Conservation (phyloP, 2,888 invertebrate genomes). For the Ganaspis brasiliensis region DNA sequence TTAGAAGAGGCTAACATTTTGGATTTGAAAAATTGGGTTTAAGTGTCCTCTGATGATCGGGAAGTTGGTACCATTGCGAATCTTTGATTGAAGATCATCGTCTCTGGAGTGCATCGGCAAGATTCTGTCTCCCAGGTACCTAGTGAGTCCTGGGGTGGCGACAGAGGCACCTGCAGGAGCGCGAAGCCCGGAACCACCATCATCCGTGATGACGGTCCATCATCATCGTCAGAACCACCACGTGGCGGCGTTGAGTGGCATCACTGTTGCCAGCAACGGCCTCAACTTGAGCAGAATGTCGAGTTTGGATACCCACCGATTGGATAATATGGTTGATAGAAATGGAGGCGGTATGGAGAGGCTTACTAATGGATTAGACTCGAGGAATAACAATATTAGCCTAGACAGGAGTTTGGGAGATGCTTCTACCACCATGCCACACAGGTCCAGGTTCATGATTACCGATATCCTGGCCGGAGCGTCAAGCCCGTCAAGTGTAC, state of each 20-base stretch:
- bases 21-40: too few relatives aligned
- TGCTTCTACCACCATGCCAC: constrained; percentile 81
- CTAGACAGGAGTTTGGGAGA: constrained; percentile 59
- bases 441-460: constrained; percentile 93
- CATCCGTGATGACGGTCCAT: constrained; percentile 79
- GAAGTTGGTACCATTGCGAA: not conserved
- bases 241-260: constrained; percentile 78
- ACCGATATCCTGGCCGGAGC: constrained; percentile 90
- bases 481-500: constrained; percentile 72
- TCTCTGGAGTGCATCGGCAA: constrained; percentile 70
- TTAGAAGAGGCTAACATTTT: too few relatives aligned
- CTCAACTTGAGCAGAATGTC: constrained; percentile 77
- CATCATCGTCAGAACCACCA: constrained; percentile 77
- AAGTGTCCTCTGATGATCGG: too few relatives aligned
- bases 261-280: constrained; percentile 74
- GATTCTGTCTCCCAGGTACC: constrained; percentile 78
- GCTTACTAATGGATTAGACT: constrained; percentile 71
- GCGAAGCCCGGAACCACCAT: constrained; percentile 73
- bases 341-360: constrained; percentile 68
- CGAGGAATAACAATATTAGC: constrained; percentile 59
- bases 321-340: constrained; percentile 70
- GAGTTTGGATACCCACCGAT: constrained; percentile 72
- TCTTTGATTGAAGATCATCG: not conserved
- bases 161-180: constrained; percentile 76
- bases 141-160: constrained; percentile 77